phyloP scores from a whole-genome alignment of 2,113 vertebrate species.

The Dipodomys merriami region DNA sequence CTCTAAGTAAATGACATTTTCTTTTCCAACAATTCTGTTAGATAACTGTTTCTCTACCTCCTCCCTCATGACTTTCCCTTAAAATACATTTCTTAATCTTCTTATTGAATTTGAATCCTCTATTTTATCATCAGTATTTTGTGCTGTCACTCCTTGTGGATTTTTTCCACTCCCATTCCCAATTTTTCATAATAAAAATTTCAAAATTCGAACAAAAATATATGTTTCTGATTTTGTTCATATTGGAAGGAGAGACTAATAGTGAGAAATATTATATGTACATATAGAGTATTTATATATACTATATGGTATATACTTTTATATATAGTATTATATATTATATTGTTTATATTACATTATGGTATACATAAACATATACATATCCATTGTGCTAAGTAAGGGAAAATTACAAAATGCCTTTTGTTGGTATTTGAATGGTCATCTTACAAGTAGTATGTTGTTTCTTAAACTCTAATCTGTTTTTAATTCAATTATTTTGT shows the following conservation, averaged over 20 bases:
- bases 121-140: rapidly evolving
- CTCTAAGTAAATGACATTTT: background rate
- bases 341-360: no score
- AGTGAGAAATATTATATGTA: background rate
- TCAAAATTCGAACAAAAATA: background rate
- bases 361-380: no score
- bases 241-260: background rate
- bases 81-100: background rate
- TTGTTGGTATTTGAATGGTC: background rate
- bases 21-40: background rate
- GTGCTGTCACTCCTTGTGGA: rapidly evolving
- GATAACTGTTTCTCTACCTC: background rate
- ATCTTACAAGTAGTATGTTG: background rate
- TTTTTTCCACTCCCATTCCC: background rate
- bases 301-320: no score
- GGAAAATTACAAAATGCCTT: background rate
- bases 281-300: background rate
- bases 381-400: no score
- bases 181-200: background rate
- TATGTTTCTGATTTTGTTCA: background rate
- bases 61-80: background rate
- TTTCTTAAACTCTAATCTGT: background rate
- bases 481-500: background rate
- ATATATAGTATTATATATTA: no score
- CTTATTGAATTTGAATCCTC: background rate